Evolutionary conservation across 2,113 vertebrate species (phyloP).

Genomic region (Chloropsis cyanopogon): DNA sequence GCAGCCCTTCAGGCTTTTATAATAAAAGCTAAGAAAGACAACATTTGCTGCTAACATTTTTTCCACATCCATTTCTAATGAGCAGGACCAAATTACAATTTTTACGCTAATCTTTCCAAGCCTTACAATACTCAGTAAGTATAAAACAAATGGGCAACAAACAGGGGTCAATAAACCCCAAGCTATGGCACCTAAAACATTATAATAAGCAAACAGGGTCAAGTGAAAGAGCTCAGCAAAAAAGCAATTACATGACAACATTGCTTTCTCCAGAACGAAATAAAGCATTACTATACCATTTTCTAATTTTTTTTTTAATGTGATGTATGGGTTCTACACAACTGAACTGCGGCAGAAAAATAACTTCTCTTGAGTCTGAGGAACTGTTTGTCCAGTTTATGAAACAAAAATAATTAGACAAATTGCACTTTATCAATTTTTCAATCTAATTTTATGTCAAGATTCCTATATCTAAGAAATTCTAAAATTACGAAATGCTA

Average conservation of each 20-base stretch:
- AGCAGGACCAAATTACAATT: not conserved
- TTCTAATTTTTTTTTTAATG: not conserved
- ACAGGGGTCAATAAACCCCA: not conserved
- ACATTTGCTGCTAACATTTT: not conserved
- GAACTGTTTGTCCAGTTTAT: slow-evolving; percentile 13
- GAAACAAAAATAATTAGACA: not conserved
- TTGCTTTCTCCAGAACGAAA: slow-evolving; percentile 6
- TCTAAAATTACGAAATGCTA: not conserved
- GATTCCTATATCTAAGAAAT: not conserved
- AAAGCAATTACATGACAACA: slow-evolving; percentile 2
- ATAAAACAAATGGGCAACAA: slow-evolving; percentile 1
- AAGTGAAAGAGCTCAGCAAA: slow-evolving; percentile 16
- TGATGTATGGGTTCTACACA: not conserved
- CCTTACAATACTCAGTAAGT: not conserved
- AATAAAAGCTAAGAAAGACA: not conserved
- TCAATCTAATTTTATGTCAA: not conserved
- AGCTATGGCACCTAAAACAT: not conserved
- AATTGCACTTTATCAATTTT: not conserved
- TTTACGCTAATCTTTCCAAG: not conserved
- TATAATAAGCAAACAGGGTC: slow-evolving; percentile 18
- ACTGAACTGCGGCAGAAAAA: slow-evolving; percentile 10
- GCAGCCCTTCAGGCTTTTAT: not conserved
- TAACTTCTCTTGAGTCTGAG: not conserved
- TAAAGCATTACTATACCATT: not conserved
- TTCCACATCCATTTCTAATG: not conserved